phyloP scores from a whole-genome alignment of 2,797 vertebrate species.

The Falco columbarius region DNA sequence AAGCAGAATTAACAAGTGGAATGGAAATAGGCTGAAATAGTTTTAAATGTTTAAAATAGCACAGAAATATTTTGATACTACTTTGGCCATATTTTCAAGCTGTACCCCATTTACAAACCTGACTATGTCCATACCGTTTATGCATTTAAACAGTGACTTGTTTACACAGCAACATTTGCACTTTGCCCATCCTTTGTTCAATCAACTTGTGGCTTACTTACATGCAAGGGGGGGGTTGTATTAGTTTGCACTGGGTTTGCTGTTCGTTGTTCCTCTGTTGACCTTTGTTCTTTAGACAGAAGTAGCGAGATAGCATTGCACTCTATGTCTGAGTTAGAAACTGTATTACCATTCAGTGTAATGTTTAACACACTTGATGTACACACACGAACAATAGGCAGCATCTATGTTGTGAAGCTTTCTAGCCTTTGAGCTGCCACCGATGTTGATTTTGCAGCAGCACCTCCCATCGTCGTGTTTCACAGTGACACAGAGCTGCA shows the following conservation, averaged over 20 bases:
- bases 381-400: not conserved
- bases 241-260: not conserved
- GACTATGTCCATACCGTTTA: fast-evolving
- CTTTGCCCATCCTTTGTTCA: not conserved
- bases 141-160: not conserved
- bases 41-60: not conserved
- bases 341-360: not conserved
- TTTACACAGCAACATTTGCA: not conserved
- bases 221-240: fast-evolving
- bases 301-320: not conserved
- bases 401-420: not conserved
- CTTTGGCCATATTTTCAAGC: not conserved
- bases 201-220: not conserved
- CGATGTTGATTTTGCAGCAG: not conserved
- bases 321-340: not conserved
- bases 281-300: not conserved
- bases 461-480: not conserved
- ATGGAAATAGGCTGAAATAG: not conserved
- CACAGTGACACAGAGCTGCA: not conserved
- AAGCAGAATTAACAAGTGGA: not conserved
- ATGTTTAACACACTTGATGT: not conserved
- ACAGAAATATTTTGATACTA: not conserved
- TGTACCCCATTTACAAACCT: not conserved
- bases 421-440: not conserved
- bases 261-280: not conserved